These are phyloP conservation scores for Andrena flavipes DNA, from an alignment of 2,888 invertebrate genomes.

Conservation along the genomic window DNA sequence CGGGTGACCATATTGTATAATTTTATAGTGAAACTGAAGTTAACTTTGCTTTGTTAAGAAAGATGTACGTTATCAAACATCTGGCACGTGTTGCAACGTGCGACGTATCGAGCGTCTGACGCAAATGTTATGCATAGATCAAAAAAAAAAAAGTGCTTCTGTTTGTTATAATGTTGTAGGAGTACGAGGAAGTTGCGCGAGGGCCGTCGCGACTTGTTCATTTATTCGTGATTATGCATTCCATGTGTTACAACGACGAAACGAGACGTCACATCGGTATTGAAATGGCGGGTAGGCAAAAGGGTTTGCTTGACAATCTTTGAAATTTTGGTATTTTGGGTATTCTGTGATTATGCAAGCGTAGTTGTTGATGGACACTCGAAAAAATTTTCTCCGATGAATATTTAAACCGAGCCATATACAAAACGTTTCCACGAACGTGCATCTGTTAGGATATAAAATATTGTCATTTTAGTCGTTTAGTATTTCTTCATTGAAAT, in stretches of 20 bases:
- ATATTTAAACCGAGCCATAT: background rate
- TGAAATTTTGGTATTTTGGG: background rate
- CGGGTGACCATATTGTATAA: background rate
- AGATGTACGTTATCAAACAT: background rate
- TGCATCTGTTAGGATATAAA: too few relatives aligned
- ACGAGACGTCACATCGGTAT: conserved; percentile 4
- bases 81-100: background rate
- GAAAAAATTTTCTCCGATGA: background rate
- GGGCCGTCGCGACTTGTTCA: background rate
- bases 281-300: background rate
- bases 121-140: background rate
- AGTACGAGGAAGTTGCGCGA: background rate
- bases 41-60: background rate
- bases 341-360: background rate
- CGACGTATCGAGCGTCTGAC: background rate
- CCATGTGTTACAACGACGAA: background rate
- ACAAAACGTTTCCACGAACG: background rate
- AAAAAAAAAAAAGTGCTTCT: background rate
- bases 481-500: too few relatives aligned
- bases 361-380: background rate
- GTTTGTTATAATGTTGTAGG: conserved; percentile 1
- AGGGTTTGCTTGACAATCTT: background rate
- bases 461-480: too few relatives aligned
- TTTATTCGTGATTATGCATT: conserved; percentile 19
- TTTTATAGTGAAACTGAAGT: background rate